These are phyloP conservation scores for Nezara viridula DNA, from an alignment of 2,888 invertebrate species.

Conservation along the genomic window DNA sequence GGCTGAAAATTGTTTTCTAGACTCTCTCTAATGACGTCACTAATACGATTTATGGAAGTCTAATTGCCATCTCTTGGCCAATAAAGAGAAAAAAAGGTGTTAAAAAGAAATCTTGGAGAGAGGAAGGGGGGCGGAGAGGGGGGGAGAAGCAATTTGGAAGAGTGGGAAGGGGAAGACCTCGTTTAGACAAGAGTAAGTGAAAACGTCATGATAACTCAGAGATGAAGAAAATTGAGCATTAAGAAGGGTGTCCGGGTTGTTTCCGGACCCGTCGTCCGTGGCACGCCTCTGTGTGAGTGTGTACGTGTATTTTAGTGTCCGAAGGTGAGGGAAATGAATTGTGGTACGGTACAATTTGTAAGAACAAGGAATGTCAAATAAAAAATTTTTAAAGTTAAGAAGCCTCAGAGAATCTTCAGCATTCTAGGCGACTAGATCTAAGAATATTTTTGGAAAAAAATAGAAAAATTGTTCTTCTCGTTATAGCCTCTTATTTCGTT, in stretches of 20 bases:
- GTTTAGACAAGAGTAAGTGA: conserved; percentile 55
- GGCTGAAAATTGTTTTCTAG: conserved; percentile 29
- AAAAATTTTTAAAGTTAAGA: no score
- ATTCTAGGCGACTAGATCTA: no score
- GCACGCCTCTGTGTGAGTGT: neutral
- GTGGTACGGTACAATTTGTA: neutral
- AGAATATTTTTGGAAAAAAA: no score
- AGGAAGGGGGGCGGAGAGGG: conserved; percentile 60
- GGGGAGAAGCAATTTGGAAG: conserved; percentile 58
- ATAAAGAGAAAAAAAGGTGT: conserved; percentile 53
- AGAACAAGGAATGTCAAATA: no score
- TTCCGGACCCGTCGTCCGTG: neutral
- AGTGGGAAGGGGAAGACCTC: conserved; percentile 64
- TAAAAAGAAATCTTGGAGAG: conserved; percentile 57
- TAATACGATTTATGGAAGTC: conserved; percentile 48
- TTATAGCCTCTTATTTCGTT: no score
- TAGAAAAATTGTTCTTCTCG: no score
- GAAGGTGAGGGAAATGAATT: neutral
- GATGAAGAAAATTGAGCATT: conserved; percentile 55
- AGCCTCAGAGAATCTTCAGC: no score
- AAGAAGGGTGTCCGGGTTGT: conserved; percentile 29
- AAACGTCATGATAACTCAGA: conserved; percentile 56
- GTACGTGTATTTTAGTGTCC: neutral
- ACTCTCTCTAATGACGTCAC: conserved; percentile 49
- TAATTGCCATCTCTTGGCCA: conserved; percentile 45